Conservation (phyloP, 1,140 invertebrate species). For the Tetramorium alpestre region DNA sequence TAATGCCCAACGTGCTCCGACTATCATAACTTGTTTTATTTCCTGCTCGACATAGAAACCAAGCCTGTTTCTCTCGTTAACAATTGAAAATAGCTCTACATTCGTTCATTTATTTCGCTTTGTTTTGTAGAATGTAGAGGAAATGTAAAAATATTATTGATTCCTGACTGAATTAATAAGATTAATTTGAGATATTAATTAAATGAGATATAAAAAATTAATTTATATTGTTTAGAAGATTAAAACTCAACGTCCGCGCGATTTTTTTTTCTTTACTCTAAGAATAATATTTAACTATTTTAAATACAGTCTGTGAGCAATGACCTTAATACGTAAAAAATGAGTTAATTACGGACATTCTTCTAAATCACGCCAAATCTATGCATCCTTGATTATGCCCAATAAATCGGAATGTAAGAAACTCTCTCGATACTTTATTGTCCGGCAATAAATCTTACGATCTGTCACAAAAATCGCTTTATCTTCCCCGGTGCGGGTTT, state of each 20-base stretch:
- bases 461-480: slow-evolving; percentile 69
- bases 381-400: not conserved
- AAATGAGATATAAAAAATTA: not conserved
- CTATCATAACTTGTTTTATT: slow-evolving; percentile 25
- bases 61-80: not conserved
- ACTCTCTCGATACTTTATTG: not conserved
- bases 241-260: too few relatives aligned
- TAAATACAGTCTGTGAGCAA: not conserved
- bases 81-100: not conserved
- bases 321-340: not conserved
- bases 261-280: not conserved
- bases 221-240: not conserved
- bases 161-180: not conserved
- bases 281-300: not conserved
- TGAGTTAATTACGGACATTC: not conserved
- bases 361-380: not conserved
- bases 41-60: not conserved
- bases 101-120: not conserved
- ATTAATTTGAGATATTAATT: not conserved
- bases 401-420: slow-evolving; percentile 35
- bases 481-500: slow-evolving; percentile 62
- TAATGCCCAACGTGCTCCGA: not conserved
- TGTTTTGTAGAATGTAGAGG: too few relatives aligned
- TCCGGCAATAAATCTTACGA: slow-evolving; percentile 31
- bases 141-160: slow-evolving; percentile 4